These are phyloP conservation scores for Gymnoscelis rufifasciata DNA, from an alignment of 2,888 invertebrate genomes.

Conservation along the genomic window DNA sequence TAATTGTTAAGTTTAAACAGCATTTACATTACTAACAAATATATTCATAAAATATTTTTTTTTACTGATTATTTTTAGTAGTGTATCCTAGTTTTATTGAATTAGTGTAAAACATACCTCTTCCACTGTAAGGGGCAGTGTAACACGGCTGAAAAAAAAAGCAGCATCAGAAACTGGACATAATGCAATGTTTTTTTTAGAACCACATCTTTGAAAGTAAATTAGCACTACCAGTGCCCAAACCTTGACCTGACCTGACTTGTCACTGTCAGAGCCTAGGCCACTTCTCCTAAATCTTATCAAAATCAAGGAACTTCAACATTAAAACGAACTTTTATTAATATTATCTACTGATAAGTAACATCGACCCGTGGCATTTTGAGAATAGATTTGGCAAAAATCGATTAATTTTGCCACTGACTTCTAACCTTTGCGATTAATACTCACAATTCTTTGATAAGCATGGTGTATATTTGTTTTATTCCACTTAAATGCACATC, in stretches of 20 bases:
- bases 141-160: slow-evolving; percentile 90
- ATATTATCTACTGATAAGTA: slow-evolving; percentile 42
- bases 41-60: too few species aligned
- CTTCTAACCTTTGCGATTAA: slow-evolving; percentile 54
- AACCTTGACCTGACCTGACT: slow-evolving; percentile 54
- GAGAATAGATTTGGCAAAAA: slow-evolving; percentile 51
- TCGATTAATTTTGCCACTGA: slow-evolving; percentile 66
- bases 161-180: slow-evolving; percentile 14
- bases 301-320: slow-evolving; percentile 12
- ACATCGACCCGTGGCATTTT: slow-evolving; percentile 41
- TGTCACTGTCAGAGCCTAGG: slow-evolving; percentile 56
- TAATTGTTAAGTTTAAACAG: too few species aligned
- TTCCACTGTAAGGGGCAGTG: slow-evolving; percentile 96
- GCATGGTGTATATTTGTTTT: slow-evolving; percentile 76
- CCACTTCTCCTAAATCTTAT: slow-evolving; percentile 24
- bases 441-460: slow-evolving; percentile 87
- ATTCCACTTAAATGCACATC: slow-evolving; percentile 72
- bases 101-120: slow-evolving; percentile 84
- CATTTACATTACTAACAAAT: too few species aligned
- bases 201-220: slow-evolving; percentile 43
- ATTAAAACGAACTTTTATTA: slow-evolving; percentile 24
- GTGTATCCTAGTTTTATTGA: too few species aligned
- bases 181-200: slow-evolving; percentile 9
- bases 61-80: too few species aligned
- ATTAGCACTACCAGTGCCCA: slow-evolving; percentile 26